Evolutionary conservation across 2,113 vertebrate species (phyloP).

Genomic region (Syngnathus typhle): DNA sequence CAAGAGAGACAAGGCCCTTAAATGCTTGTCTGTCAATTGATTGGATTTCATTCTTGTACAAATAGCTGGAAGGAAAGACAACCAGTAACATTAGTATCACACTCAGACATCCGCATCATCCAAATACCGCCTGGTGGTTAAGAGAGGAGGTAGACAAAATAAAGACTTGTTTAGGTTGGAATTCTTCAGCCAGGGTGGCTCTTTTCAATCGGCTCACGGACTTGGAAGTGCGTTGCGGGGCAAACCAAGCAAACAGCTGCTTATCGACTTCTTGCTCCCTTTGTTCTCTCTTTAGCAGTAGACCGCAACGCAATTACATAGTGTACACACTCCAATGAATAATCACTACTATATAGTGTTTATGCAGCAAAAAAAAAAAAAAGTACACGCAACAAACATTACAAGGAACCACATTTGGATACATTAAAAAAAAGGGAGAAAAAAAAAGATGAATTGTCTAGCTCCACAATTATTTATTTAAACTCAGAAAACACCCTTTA

Average conservation of each 20-base stretch:
- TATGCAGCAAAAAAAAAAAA: background rate
- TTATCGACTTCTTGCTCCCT: background rate
- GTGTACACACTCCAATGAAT: background rate
- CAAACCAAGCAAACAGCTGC: background rate
- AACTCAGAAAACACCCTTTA: background rate
- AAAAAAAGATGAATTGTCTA: too few relatives aligned
- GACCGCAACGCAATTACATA: background rate
- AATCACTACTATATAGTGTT: background rate
- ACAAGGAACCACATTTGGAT: background rate
- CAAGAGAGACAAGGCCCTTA: conserved; percentile 99
- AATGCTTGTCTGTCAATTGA: conserved; percentile 99
- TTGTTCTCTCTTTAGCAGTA: background rate
- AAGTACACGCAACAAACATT: background rate
- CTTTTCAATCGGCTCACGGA: background rate
- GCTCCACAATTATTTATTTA: background rate
- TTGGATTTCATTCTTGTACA: conserved; percentile 99
- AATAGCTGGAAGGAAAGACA: conserved; percentile 98
- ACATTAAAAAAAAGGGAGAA: background rate
- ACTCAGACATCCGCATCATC: conserved; percentile 55
- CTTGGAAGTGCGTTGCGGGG: background rate
- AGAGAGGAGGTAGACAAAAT: conserved; percentile 3
- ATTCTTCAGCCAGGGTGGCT: background rate
- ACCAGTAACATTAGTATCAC: conserved; percentile 82
- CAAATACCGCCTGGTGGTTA: conserved; percentile 24
- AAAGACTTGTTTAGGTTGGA: background rate